Base-by-base conservation (phyloP, 1,140 invertebrate species). In the Drosophila nikananu region DNA sequence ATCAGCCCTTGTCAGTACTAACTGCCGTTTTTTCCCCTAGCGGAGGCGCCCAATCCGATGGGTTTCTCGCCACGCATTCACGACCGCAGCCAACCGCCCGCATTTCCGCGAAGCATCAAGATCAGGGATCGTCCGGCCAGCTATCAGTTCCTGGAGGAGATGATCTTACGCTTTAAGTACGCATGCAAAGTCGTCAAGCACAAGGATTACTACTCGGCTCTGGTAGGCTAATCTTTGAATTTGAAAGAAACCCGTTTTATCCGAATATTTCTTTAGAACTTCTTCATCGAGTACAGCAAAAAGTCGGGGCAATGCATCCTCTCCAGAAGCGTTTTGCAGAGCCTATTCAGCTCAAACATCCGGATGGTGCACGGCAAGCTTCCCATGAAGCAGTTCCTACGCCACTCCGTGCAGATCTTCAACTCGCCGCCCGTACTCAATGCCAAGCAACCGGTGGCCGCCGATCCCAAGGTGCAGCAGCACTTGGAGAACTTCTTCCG, bases 51-150 rank as follows among this genome's bases (percentile, higher is more conserved):
- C 6, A 95, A 95, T 80, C 94, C 95, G 0, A 95, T 98, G 94
- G 98, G 98, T 2, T 99, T 99, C 94, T 98, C 99, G 92, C 98
- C 98, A 23, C 95, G 98, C 92, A 96, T 99, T 39, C 99, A 99
- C 94, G 98, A 99, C 93, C 95, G 98, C 75, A 94, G 99, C 35
- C 94, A 99, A 32, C 98, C 98, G 42, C 98, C 98, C 2, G 99
- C 98, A n/a, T 99, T 99, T 95, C 99, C 99, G 12, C 95, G 98
- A 3, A 99, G 99, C 93, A 98, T 98, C 2, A 97, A 97, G 93
- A 98, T 99, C 80, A 97, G 97, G 78, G 96, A 96, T 52, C 94
- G 97, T 42, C 93, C 94, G 37, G 97, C 98, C 83, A 97, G 98
- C 32, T 93, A 98, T 70, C 94, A 95, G 80, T 99, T 99, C 93